phyloP scores from a whole-genome alignment of 64 coral and sea anemone genomes.

The Acropora tenuis region DNA sequence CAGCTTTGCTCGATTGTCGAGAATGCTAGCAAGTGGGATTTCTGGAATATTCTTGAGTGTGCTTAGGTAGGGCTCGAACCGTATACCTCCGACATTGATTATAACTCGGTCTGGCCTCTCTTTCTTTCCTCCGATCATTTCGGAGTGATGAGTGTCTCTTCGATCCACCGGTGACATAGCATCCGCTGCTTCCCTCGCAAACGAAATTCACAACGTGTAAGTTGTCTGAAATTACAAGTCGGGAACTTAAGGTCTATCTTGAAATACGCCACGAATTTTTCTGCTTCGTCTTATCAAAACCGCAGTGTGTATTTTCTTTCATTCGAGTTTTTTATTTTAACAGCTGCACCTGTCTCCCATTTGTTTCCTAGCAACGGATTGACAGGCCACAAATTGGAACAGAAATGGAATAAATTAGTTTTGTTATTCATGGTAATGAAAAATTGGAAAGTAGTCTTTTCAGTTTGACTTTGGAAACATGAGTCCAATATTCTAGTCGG shows the following conservation, averaged over 20 bases:
- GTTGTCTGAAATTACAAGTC: background rate
- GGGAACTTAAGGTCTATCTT: background rate
- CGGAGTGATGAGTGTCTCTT: slow-evolving; percentile 28
- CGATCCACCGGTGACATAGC: slow-evolving; percentile 56
- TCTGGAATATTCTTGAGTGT: slow-evolving; percentile 93
- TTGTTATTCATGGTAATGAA: background rate
- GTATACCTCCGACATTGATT: slow-evolving; percentile 91
- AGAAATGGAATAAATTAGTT: background rate
- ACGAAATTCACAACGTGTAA: background rate
- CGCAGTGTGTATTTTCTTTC: background rate
- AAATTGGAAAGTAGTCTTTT: background rate
- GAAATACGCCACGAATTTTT: background rate
- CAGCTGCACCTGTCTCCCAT: slow-evolving; percentile 1
- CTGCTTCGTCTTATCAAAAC: background rate
- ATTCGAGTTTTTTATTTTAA: slow-evolving; percentile 21
- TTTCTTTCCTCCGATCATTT: slow-evolving; percentile 34
- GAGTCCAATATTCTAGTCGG: too few relatives aligned
- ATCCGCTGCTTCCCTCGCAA: too few relatives aligned
- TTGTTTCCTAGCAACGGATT: background rate
- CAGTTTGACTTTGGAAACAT: too few relatives aligned
- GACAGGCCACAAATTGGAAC: background rate
- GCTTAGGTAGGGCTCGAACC: slow-evolving; percentile 87
- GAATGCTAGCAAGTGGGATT: slow-evolving; percentile 83
- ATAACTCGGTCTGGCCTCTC: slow-evolving; percentile 80
- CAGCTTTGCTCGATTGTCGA: slow-evolving; percentile 83